Base-by-base conservation (phyloP, 2,888 invertebrate genomes). In the Cantharis flavilabris region DNA sequence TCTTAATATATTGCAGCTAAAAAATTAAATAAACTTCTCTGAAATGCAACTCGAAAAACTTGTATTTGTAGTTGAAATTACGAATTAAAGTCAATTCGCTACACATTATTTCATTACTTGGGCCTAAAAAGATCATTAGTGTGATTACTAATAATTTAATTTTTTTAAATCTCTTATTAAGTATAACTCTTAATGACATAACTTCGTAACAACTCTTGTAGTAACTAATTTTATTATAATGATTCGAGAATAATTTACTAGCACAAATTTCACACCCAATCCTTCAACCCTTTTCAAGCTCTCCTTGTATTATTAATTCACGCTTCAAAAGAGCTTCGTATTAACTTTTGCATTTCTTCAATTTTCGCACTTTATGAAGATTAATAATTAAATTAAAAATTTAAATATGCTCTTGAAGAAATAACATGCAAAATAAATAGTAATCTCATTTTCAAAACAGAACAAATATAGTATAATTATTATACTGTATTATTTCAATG, bases 11-110 rank as follows among this genome's bases (percentile, higher is more conserved):
- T 75, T 69, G 75, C 75, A 20, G 75, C 26, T 67, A 64, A 71
- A 64, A 63, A 71, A 75, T 70, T 75, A 75, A 75, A 75, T 75
- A 75, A 28, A 70, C 18, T 65, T 33, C 30, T 28, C 26, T 30
- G 71, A 70, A 75, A 75, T 75, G 75, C 63, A 75, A 75, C 70
- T 75, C 64, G 26, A 71, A 75, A 74, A 75, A 71, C 33, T 70
- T 75, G 75, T 70, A 75, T 73, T 69, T 30, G 49, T 69, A 73
- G 73, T 70, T 73, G 69, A 70, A 73, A 70, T 69, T 69, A 69
- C 73, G 62, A 73, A 73, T 73, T 73, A 69, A 73, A 73, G 23
- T 33, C 73, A 20, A 28, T 26, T 62, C 62, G 62, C 70, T 73
- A 62, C 33, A 69, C 73, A 70, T 73, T 62, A 73, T 73, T 73